These are phyloP conservation scores for Oryzias dopingdopingensis DNA, from an alignment of 2,797 vertebrate genomes.

Conservation along the genomic window DNA sequence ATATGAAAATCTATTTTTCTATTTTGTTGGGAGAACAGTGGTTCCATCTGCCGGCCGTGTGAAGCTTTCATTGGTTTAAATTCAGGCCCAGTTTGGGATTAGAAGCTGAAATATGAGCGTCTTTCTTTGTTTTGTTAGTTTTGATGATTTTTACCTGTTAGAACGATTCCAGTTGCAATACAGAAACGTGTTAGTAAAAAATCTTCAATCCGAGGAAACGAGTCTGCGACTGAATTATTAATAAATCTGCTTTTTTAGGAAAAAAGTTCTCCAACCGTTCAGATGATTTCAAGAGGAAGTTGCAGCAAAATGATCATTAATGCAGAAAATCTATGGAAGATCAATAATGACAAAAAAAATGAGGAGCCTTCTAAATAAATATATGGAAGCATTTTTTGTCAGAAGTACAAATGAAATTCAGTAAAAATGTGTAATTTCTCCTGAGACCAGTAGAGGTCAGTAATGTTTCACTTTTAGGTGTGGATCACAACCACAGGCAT, in stretches of 20 bases:
- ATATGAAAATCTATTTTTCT: constrained; percentile 94
- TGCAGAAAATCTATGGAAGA: too few relatives aligned
- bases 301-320: too few relatives aligned
- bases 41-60: constrained; percentile 80
- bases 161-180: constrained; percentile 79
- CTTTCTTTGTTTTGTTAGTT: constrained; percentile 51
- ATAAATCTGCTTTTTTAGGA: not conserved
- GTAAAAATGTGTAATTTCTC: too few relatives aligned
- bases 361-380: too few relatives aligned
- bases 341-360: too few relatives aligned
- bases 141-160: constrained; percentile 81
- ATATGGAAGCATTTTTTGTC: too few relatives aligned
- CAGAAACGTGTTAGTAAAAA: constrained; percentile 83
- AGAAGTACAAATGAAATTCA: too few relatives aligned
- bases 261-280: too few relatives aligned
- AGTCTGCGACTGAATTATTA: not conserved
- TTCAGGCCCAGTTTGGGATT: constrained; percentile 70
- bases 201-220: constrained; percentile 54
- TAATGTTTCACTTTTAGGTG: too few relatives aligned
- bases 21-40: constrained; percentile 81
- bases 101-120: constrained; percentile 45
- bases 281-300: too few relatives aligned
- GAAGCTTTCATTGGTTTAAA: constrained; percentile 72
- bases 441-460: too few relatives aligned
- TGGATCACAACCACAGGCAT: too few relatives aligned